Conservation (phyloP, 2,113 vertebrate species). For the Elanoides forficatus region DNA sequence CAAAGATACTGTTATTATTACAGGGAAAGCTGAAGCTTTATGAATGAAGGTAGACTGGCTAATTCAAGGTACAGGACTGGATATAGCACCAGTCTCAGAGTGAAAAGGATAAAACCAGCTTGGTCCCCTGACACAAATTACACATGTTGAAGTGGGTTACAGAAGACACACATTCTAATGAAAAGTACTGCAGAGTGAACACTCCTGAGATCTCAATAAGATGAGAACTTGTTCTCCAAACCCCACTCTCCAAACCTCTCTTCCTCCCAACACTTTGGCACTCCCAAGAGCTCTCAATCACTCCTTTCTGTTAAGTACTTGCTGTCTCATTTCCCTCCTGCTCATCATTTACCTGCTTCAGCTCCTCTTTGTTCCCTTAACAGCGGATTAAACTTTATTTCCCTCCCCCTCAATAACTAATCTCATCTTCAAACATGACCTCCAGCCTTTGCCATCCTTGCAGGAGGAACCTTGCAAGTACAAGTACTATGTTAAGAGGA, state of each 20-base stretch:
- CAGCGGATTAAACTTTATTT: neutral
- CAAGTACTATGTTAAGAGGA: neutral
- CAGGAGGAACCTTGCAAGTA: neutral
- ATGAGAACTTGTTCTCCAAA: neutral
- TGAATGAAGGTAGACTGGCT: neutral
- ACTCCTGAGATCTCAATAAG: neutral
- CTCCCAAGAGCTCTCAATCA: neutral
- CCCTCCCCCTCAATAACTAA: neutral
- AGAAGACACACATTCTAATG: neutral
- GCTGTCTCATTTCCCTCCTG: neutral
- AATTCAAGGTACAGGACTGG: neutral
- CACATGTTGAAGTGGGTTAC: neutral
- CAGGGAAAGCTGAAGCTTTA: neutral
- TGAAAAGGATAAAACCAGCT: neutral
- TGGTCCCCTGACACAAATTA: neutral
- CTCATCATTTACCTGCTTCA: neutral
- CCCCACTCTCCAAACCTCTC: neutral
- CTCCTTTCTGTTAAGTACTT: neutral
- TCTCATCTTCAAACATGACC: neutral
- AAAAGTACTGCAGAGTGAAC: neutral
- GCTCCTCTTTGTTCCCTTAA: neutral
- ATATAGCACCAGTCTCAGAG: neutral
- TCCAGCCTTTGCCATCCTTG: neutral
- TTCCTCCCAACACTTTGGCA: neutral
- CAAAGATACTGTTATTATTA: neutral